Conservation (phyloP, 2,888 invertebrate species). For the Tinea pellionella region DNA sequence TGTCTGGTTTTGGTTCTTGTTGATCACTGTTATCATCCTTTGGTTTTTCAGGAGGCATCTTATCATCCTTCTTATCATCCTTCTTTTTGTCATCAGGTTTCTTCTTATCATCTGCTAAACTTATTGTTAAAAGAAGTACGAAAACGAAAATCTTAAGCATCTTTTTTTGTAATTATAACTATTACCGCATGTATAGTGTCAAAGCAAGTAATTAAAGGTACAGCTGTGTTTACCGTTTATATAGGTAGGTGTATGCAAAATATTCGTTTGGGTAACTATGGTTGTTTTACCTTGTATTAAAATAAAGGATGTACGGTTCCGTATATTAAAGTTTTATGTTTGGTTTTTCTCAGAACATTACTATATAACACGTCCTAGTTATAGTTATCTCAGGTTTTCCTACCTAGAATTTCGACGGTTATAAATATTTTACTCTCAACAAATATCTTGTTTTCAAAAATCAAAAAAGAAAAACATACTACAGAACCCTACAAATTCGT, state of each 20-base stretch:
- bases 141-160: neutral
- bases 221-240: neutral
- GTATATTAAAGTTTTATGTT: neutral
- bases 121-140: neutral
- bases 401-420: no score
- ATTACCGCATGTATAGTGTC: neutral
- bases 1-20: neutral
- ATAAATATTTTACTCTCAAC: no score
- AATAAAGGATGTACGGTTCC: neutral
- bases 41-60: neutral
- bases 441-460: no score
- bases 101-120: neutral
- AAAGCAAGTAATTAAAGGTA: neutral
- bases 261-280: neutral
- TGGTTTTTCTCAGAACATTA: no score
- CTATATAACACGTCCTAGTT: no score
- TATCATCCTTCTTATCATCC: neutral
- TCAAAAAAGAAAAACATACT: no score
- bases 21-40: neutral
- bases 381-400: no score
- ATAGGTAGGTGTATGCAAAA: neutral
- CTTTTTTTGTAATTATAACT: neutral
- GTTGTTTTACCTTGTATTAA: neutral
- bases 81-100: neutral
- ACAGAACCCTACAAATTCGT: no score